A percentile compares a stretch with the other conserved stretches of the same genome.
These are phyloP conservation scores for Drosophila kambysellisi DNA, from an alignment of 2,888 invertebrate genomes.

Conservation along the genomic window DNA sequence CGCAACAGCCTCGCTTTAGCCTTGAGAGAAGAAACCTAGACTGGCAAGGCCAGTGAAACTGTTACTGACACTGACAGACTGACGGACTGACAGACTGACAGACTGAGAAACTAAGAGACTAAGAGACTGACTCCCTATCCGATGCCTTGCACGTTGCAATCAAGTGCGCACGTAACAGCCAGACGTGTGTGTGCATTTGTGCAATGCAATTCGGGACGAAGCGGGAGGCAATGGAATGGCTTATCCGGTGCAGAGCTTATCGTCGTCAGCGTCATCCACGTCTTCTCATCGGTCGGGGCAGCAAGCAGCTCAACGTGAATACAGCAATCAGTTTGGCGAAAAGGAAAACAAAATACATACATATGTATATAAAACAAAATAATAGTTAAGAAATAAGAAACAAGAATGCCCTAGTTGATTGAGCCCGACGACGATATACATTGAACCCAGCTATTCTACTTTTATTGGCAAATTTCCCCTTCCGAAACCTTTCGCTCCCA, in stretches of 20 bases:
- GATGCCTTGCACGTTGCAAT: conserved; percentile 38
- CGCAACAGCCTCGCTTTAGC: conserved; percentile 39
- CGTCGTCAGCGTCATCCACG: conserved; percentile 48
- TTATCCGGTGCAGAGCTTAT: conserved; percentile 60
- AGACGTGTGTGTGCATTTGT: conserved; percentile 12
- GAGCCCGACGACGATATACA: too few relatives aligned
- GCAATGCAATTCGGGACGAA: conserved; percentile 26
- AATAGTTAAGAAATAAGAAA: conserved; percentile 3
- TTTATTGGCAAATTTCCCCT: too few relatives aligned
- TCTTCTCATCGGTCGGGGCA: conserved; percentile 30
- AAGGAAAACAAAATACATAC: conserved; percentile 8
- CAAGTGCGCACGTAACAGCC: conserved; percentile 51
- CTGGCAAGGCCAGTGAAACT: conserved; percentile 5
- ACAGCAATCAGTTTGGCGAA: conserved; percentile 38
- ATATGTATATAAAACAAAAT: not conserved
- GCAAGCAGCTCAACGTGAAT: conserved; percentile 32
- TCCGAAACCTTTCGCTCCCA: too few relatives aligned
- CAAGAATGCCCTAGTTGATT: too few relatives aligned
- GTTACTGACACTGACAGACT: not conserved
- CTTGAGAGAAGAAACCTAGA: conserved; percentile 37
- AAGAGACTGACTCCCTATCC: conserved; percentile 1
- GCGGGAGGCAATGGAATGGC: conserved; percentile 2
- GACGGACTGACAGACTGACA: not conserved
- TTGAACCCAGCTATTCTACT: too few relatives aligned
- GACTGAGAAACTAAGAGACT: not conserved